A percentile compares a stretch with the other conserved stretches of the same genome.
Evolutionary conservation across 2,797 vertebrate species (phyloP).

Genomic region (Falco columbarius): DNA sequence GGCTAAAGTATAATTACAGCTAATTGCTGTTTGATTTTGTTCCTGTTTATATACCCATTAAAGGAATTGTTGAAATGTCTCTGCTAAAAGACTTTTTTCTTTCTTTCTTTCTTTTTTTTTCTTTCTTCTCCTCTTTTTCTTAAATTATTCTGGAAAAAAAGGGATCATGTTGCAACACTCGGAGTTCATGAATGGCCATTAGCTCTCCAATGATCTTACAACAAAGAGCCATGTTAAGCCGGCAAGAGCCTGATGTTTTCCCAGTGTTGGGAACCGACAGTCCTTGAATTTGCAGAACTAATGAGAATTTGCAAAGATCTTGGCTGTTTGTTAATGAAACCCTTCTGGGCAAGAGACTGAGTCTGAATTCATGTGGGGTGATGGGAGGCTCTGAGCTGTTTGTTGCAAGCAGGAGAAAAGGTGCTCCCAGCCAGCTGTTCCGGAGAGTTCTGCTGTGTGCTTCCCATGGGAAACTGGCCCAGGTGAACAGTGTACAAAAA

Average conservation of each 20-base stretch:
- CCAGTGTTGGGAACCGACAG: background rate
- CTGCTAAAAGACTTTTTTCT: background rate
- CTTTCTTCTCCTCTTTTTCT: background rate
- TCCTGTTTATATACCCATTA: background rate
- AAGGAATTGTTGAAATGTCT: background rate
- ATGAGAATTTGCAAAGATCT: background rate
- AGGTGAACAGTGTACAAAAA: background rate
- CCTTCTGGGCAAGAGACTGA: background rate
- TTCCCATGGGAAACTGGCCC: background rate
- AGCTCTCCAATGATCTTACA: background rate
- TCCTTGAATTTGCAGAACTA: background rate
- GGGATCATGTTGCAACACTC: background rate
- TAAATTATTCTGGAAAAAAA: background rate
- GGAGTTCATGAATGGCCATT: conserved; percentile 12
- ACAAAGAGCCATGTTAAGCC: background rate
- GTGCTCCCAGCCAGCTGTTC: background rate
- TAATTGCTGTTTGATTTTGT: conserved; percentile 34
- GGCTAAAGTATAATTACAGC: conserved; percentile 26
- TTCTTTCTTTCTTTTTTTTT: background rate
- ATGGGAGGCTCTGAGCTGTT: background rate
- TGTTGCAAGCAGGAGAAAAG: background rate
- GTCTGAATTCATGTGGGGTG: background rate
- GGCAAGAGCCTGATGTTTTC: background rate
- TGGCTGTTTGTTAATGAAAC: background rate
- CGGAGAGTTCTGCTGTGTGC: background rate